Base-by-base conservation (phyloP, 2,113 vertebrate species). In the Xyrauchen texanus region DNA sequence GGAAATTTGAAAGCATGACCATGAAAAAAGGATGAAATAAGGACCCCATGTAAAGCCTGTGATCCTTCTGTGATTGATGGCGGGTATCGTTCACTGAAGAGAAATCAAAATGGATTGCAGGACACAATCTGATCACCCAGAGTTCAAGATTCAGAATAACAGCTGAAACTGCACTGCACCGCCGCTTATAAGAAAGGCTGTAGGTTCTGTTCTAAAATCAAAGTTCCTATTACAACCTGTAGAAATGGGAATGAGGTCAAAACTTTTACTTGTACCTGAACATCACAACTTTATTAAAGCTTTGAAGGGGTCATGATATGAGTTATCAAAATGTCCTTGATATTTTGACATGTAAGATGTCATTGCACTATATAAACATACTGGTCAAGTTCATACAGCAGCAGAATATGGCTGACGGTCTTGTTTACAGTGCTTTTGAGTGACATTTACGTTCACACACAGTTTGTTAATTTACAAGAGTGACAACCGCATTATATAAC, bases 51-150 rank as follows among this genome's bases (percentile, higher is more conserved):
- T 70, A 75, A 77, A 83, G 90, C 86, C 86, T 83, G 86, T 91
- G 91, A 88, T 89, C 87, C 66, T 69, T 10, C 34, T 60, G 70
- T 90, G 91, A 90, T 89, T 87, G 88, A 90, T 89, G 71, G 68
- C 68, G 78, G 83, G 84, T 80, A 85, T 90, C 87, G 82, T 34
- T 64, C 55, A n/a, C 21, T 70, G 61, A 71, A 52, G 21, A 5
- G 11, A 8, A 47, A 44, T 61, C 10, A 0, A 58, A n/a, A 61
- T 68, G 44, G 6, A 68, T 51, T 70, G 70, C 8, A 45, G 42
- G 57, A 46, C n/a, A 64, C 7, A 49, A 63, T 76, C 74, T 77
- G 67, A 16, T n/a, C 64, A 67, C 64, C 65, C 55, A 62, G 21
- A n/a, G 60, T 47, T 68, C 16, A 51, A 51, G 12, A 60, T 47